A percentile compares a stretch with the other conserved stretches of the same genome.
These are phyloP conservation scores for Globia sparganii DNA, from an alignment of 2,888 invertebrate species.

Conservation along the genomic window DNA sequence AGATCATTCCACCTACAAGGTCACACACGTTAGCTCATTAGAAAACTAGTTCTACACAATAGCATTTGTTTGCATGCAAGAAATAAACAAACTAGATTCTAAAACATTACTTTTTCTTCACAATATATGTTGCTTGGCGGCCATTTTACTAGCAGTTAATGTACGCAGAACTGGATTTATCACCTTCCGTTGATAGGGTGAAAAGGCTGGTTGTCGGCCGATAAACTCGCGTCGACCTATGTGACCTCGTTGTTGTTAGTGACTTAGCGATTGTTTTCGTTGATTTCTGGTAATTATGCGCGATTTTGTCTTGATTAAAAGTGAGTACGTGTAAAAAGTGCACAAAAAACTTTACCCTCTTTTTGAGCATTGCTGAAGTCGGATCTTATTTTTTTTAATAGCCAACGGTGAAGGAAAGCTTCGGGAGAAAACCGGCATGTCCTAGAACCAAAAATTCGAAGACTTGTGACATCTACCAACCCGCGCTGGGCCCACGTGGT, in stretches of 20 bases:
- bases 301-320: background rate
- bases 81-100: conserved; percentile 25
- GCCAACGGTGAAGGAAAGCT: no score
- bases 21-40: conserved; percentile 2
- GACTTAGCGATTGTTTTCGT: conserved; percentile 30
- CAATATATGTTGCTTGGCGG: conserved; percentile 5
- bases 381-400: no score
- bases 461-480: no score
- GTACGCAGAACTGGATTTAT: conserved; percentile 52
- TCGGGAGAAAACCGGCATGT: no score
- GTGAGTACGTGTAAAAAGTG: background rate
- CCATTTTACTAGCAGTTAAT: conserved; percentile 37
- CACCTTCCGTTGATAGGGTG: conserved; percentile 49
- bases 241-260: conserved; percentile 67
- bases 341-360: background rate
- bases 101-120: conserved; percentile 15
- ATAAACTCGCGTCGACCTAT: conserved; percentile 60
- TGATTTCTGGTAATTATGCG: background rate
- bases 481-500: no score
- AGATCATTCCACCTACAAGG: background rate
- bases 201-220: conserved; percentile 44
- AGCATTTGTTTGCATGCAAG: conserved; percentile 23
- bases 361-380: no score
- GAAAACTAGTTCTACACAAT: background rate
- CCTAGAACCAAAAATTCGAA: no score